phyloP scores from a whole-genome alignment of 2,888 invertebrate genomes.

The Tribolium freemani region DNA sequence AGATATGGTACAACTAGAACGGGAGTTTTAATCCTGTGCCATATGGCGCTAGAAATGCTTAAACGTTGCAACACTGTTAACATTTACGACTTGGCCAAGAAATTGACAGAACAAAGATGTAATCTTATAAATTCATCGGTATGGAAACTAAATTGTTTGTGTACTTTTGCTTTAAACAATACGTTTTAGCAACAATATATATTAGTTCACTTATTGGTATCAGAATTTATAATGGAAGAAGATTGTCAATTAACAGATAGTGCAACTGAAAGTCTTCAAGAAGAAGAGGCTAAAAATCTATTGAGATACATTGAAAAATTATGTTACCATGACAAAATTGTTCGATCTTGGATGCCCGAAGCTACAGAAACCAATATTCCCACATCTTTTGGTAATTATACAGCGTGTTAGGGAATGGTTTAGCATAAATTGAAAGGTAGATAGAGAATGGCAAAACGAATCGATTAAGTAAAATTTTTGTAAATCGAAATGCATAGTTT shows the following conservation, averaged over 20 bases:
- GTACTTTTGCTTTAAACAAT: background rate
- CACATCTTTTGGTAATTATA: background rate
- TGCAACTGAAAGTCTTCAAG: background rate
- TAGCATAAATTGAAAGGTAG: no score
- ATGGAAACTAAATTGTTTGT: background rate
- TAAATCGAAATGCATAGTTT: no score
- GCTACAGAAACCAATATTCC: background rate
- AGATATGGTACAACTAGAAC: conserved; percentile 3
- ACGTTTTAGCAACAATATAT: background rate
- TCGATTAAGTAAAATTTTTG: no score
- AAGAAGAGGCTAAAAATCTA: background rate
- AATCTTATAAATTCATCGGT: background rate
- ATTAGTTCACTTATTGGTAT: background rate
- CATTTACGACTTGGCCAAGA: conserved; percentile 3
- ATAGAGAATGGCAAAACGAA: no score
- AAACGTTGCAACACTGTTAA: background rate
- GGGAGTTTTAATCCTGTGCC: conserved; percentile 7
- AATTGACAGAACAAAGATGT: background rate
- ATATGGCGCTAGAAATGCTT: conserved; percentile 6
- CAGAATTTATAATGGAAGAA: background rate
- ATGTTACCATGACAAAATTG: background rate
- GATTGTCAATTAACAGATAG: background rate
- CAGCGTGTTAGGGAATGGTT: no score
- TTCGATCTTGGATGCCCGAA: background rate
- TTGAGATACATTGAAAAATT: background rate